These are phyloP conservation scores for Turritopsis dohrnii DNA, from an alignment of 30 jellyfish, hydroid and myxozoan genomes.

Conservation along the genomic window DNA sequence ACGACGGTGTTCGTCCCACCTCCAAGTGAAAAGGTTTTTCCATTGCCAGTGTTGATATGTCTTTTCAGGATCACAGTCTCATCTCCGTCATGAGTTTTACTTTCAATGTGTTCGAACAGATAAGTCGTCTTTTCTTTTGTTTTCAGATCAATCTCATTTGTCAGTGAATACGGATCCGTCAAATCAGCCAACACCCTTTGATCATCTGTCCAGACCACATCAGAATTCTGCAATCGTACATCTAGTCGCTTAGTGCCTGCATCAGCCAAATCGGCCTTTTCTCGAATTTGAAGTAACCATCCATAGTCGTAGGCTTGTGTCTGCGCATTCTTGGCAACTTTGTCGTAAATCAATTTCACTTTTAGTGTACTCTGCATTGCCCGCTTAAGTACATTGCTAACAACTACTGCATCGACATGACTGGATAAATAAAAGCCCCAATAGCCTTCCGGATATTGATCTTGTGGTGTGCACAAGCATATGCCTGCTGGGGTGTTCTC, in stretches of 20 bases:
- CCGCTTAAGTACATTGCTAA: not conserved
- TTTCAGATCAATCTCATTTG: not conserved
- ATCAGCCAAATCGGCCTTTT: not conserved
- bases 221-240: not conserved
- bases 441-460: not conserved
- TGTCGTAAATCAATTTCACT: not conserved
- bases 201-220: not conserved
- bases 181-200: not conserved
- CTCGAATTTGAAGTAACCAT: constrained; percentile 3
- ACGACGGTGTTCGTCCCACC: constrained; percentile 6
- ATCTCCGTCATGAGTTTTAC: not conserved
- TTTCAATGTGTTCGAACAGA: not conserved
- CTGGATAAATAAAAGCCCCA: not conserved
- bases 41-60: not conserved
- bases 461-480: not conserved
- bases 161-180: not conserved
- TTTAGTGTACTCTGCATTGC: not conserved
- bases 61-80: not conserved
- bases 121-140: not conserved
- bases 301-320: not conserved
- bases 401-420: not conserved
- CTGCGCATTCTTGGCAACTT: not conserved
- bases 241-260: not conserved
- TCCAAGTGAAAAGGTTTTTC: not conserved
- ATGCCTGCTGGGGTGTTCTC: not conserved